Conservation (phyloP, 2,888 invertebrate species). For the Sisyra nigra region DNA sequence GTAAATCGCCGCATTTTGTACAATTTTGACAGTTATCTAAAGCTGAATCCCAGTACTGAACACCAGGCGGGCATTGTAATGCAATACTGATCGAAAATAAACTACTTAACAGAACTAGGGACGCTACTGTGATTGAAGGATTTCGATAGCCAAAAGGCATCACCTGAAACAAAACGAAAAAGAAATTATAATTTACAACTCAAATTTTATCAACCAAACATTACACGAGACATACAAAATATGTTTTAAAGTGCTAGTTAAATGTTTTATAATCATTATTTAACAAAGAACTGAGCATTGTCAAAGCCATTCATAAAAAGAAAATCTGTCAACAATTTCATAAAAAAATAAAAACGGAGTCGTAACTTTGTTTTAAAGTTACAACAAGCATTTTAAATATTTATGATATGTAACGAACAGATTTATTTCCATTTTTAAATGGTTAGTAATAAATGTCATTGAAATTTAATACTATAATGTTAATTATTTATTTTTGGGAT, state of each 20-base stretch:
- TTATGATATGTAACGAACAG: too few species aligned
- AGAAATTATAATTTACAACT: neutral
- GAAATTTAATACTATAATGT: too few species aligned
- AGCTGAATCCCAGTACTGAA: slow-evolving; percentile 53
- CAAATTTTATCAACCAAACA: neutral
- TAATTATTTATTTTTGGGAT: too few species aligned
- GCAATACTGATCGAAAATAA: slow-evolving; percentile 16
- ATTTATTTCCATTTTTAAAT: too few species aligned
- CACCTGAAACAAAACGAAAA: slow-evolving; percentile 20
- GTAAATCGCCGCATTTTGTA: slow-evolving; percentile 43
- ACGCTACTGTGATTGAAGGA: neutral
- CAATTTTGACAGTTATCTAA: slow-evolving; percentile 50
- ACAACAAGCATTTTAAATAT: too few species aligned
- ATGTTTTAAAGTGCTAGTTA: neutral
- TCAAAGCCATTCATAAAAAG: too few species aligned
- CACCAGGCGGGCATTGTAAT: slow-evolving; percentile 28
- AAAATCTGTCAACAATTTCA: too few species aligned
- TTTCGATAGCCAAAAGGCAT: slow-evolving; percentile 19
- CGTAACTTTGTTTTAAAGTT: too few species aligned
- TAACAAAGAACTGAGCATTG: too few species aligned
- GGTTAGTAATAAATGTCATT: too few species aligned
- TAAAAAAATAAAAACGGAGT: too few species aligned
- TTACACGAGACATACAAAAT: neutral
- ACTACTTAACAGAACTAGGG: slow-evolving; percentile 8
- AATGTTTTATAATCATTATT: too few species aligned